A percentile compares a stretch with the other conserved stretches of the same genome.
phyloP scores from a whole-genome alignment of 1,140 invertebrate genomes.

The Sminthurides bifidus region DNA sequence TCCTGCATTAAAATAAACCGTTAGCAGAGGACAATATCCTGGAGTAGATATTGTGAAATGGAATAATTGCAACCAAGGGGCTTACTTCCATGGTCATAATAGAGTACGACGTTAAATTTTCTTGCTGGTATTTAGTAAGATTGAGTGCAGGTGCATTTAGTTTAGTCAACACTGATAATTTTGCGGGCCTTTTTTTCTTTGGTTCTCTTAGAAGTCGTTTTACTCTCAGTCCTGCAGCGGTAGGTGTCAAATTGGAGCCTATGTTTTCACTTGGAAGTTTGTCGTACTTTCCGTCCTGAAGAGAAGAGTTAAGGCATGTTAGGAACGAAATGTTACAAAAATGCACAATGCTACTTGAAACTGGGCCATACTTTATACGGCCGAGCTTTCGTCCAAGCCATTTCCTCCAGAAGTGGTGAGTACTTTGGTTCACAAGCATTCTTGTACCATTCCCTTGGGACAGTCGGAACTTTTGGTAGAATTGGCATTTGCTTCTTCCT shows the following conservation, averaged over 20 bases:
- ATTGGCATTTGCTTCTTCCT: neutral
- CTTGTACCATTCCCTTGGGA: conserved; percentile 6
- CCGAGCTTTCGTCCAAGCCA: conserved; percentile 46
- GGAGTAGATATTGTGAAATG: too few species aligned
- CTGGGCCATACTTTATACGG: conserved; percentile 39
- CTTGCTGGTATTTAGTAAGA: neutral
- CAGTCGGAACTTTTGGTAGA: conserved; percentile 5
- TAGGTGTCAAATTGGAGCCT: conserved; percentile 47
- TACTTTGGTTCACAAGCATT: conserved; percentile 33
- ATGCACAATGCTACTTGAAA: neutral
- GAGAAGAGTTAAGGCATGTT: neutral
- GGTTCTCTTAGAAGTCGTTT: conserved; percentile 39
- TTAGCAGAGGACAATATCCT: too few species aligned
- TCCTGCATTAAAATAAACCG: neutral
- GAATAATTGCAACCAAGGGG: neutral
- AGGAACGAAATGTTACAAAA: neutral
- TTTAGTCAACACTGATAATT: conserved; percentile 13
- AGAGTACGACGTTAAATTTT: conserved; percentile 33
- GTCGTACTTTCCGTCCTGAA: conserved; percentile 41
- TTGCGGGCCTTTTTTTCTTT: conserved; percentile 35
- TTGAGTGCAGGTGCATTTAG: neutral
- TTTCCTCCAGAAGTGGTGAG: conserved; percentile 42
- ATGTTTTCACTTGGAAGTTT: conserved; percentile 53
- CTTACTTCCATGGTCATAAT: conserved; percentile 24
- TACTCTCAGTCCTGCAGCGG: conserved; percentile 41